Base-by-base conservation (phyloP, 2,797 vertebrate species). In the Numenius phaeopus region DNA sequence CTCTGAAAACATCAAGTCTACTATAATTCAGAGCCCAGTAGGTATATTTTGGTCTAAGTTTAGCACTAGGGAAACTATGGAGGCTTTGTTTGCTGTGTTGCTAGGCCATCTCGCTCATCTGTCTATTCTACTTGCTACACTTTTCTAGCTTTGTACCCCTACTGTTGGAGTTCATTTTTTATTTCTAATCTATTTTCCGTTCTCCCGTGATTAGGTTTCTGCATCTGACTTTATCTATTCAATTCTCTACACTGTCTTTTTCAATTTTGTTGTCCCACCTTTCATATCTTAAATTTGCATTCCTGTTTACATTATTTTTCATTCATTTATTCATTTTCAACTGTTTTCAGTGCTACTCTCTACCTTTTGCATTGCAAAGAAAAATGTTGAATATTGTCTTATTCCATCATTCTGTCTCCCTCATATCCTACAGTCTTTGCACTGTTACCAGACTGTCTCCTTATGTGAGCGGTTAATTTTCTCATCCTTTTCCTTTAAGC, bases 221-320 rank as follows among this genome's bases (percentile, higher is more conserved):
- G 47, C 73, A 66, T 86, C 77, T 77, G 73, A 79, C 69, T 97
- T 83, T 40, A 83, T 88, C 75, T 80, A 12, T 83, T 87, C 73
- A 91, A 40, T 96, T 94, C 80, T 89, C 47, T 81, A 20, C 27
- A 6, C 61, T 70, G 82, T 83, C 89, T 64, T 82, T 95, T 94
- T 84, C 89, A 76, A 91, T 96, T 95, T 91, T 5, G 7, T 58
- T 93, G 29, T 82, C 47, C 24, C 40, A 73, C 86, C 59, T 79
- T 92, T 96, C 75, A 34, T 30, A 55, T 55, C 34, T 89, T 83
- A 80, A 90, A 95, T 94, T 93, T 97, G 54, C 87, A 88, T 93
- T 86, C 58, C 54, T 93, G 90, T 95, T 97, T 95, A 89, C 55
- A n/a, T 94, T 90, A 85, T 76, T 94, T 94, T 93, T 79, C 59